Conservation (phyloP, 2,113 vertebrate genomes). For the Salminus brasiliensis region DNA sequence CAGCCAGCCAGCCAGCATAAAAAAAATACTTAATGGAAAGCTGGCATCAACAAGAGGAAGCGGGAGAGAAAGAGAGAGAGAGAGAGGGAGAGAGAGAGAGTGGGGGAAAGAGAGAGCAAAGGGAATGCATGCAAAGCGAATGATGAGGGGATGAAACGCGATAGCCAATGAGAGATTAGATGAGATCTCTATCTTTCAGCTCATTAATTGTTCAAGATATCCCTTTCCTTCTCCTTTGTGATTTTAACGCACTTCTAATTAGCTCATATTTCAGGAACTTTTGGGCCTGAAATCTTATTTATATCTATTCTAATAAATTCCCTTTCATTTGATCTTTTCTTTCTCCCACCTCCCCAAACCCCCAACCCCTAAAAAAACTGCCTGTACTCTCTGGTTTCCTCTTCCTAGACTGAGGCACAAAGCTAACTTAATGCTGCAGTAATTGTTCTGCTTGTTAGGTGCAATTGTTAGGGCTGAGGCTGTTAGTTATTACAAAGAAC, state of each 20-base stretch:
- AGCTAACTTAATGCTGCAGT: constrained; percentile 55
- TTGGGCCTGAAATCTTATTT: constrained; percentile 65
- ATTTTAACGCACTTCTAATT: constrained; percentile 80
- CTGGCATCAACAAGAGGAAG: constrained; percentile 62
- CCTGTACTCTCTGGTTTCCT: constrained; percentile 49
- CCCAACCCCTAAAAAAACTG: constrained; percentile 36
- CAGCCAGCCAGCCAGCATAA: constrained; percentile 72
- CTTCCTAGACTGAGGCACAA: constrained; percentile 59
- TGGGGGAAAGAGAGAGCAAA: constrained; percentile 36
- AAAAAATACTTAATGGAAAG: constrained; percentile 75
- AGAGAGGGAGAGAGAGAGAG: constrained; percentile 31
- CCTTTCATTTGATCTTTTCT: constrained; percentile 74
- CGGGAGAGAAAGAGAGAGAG: constrained; percentile 20
- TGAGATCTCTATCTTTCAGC: constrained; percentile 73
- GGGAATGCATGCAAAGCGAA: constrained; percentile 52
- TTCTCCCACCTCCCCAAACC: not conserved
- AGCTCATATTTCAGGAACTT: constrained; percentile 69
- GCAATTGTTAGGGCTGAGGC: constrained; percentile 41
- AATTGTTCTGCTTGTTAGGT: constrained; percentile 67
- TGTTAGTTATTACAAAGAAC: constrained; percentile 57
- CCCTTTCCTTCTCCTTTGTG: constrained; percentile 70
- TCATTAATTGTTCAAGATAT: constrained; percentile 79
- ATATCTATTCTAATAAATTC: constrained; percentile 73
- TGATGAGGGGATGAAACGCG: constrained; percentile 58
- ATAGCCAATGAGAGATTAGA: constrained; percentile 56